Base-by-base conservation (phyloP, 1,140 invertebrate species). In the Eumeta japonica region DNA sequence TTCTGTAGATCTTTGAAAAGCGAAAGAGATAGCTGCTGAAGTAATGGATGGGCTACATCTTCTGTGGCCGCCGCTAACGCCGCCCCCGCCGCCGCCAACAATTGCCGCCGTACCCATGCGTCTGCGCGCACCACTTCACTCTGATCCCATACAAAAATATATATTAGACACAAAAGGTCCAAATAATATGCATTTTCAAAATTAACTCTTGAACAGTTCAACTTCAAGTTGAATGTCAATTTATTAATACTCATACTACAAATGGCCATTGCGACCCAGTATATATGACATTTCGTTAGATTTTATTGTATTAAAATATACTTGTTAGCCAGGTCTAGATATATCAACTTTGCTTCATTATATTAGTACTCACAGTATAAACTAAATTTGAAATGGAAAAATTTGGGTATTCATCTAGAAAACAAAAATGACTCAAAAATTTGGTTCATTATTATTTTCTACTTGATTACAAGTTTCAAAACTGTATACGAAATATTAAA, bases 91-190 rank as follows among this genome's bases (percentile, higher is more conserved):
- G 66, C 66, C 17, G 52, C 53, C 28, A 53, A 40, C 35, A 72
- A 51, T 45, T 72, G 66, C 1, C 66, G 56, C 5, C 58, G 57
- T 39, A 62, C 59, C 62, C 62, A 72, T 40, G 51, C 46, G 43
- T 71, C 63, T 3, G 43, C 39, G 1, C 49, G 40, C 2, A 40
- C 45, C n/a, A 43, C 38, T 5, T 31, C 34, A 34, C 43, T 57
- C 58, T 65, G 40, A n/a, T n/a, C n/a, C n/a, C n/a, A n/a, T n/a
- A 24, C 17, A 35, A 24, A 24, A 17, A 16, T 12, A 16, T 13
- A 14, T 3, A 35, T 12, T 17, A 16, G 10, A 17, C 33, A n/a
- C 16, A 4, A 16, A 17, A 17, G 7, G 17, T 12, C 4, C 17
- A 35, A 17, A 10, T 4, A 12, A 10, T 9, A 15, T 16, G 9